Conservation (phyloP, 1,140 invertebrate genomes). For the Drosophila ohnishii region DNA sequence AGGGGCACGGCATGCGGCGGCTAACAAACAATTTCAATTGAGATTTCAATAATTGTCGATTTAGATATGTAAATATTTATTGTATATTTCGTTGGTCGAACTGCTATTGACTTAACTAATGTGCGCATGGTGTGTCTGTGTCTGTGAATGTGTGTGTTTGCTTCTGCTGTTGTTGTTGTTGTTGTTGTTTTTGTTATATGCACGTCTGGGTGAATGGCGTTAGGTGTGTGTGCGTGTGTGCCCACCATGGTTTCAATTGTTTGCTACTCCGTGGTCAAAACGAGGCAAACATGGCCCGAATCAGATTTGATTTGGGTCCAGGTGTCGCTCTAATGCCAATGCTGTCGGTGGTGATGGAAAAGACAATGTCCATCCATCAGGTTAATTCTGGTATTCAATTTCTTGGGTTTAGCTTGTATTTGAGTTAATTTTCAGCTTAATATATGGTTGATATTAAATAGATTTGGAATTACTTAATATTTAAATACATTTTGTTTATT, state of each 20-base stretch:
- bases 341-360: neutral
- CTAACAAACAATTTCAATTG: slow-evolving; percentile 78
- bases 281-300: slow-evolving; percentile 45
- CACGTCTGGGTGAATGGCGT: slow-evolving; percentile 5
- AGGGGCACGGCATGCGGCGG: slow-evolving; percentile 21
- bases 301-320: slow-evolving; percentile 46
- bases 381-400: slow-evolving; percentile 6
- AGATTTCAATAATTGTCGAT: slow-evolving; percentile 82
- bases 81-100: slow-evolving; percentile 62
- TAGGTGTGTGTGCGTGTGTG: slow-evolving; percentile 6
- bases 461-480: no score
- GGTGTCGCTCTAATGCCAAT: slow-evolving; percentile 29
- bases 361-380: slow-evolving; percentile 9
- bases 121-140: slow-evolving; percentile 40
- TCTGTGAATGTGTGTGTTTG: slow-evolving; percentile 7
- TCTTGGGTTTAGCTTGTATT: slow-evolving; percentile 3
- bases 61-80: slow-evolving; percentile 82
- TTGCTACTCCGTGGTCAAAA: slow-evolving; percentile 33
- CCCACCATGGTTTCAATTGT: slow-evolving; percentile 34
- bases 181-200: slow-evolving; percentile 1
- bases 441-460: neutral
- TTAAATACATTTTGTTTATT: neutral
- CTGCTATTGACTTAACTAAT: slow-evolving; percentile 79
- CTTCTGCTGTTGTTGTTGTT: slow-evolving; percentile 1
- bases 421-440: neutral